Base-by-base conservation (phyloP, 2,113 vertebrate genomes). In the Aptenodytes forsteri region DNA sequence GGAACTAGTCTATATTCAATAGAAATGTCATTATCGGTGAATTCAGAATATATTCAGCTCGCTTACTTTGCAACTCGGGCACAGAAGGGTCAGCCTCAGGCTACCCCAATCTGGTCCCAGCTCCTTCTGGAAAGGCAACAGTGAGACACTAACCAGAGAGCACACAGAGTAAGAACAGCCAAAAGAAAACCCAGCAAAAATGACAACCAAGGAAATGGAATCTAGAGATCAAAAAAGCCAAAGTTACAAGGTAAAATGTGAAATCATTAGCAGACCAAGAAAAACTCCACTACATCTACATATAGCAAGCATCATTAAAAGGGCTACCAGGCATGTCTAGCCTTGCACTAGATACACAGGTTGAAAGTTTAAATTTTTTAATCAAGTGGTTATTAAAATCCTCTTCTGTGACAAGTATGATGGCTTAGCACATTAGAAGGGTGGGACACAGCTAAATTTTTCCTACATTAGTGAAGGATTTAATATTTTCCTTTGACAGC, bases 391-490 rank as follows among this genome's bases (percentile, higher is more conserved):
- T 90, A 89, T 72, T 94, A 85, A 96, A 87, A 89, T 73, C 29
- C 27, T 93, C 47, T 87, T 85, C 62, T 86, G 58, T 90, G 87
- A 72, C 75, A 95, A 72, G 27, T 91, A 10, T 38, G 38, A 92
- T 77, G 55, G 46, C 42, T 55, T 81, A 71, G 56, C 72, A 93
- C 42, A 95, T 93, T 93, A 95, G 44, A 86, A 88, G 59, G 52
- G 55, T 90, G 61, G 91, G 49, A 83, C 21, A 83, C 49, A 96
- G 56, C 38, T 71, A 25, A 40, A 36, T n/a, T 95, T 85, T 81
- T 90, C 79, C 86, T 91, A 82, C 77, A 89, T 93, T 93, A 97
- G 89, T 69, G 62, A 89, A 47, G 30, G 62, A 92, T 80, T 95
- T 90, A 89, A 90, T 76, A 64, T 77, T 80, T 90, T 87, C 67